Base-by-base conservation (phyloP, 2,113 vertebrate genomes). In the Leucosticte australis region DNA sequence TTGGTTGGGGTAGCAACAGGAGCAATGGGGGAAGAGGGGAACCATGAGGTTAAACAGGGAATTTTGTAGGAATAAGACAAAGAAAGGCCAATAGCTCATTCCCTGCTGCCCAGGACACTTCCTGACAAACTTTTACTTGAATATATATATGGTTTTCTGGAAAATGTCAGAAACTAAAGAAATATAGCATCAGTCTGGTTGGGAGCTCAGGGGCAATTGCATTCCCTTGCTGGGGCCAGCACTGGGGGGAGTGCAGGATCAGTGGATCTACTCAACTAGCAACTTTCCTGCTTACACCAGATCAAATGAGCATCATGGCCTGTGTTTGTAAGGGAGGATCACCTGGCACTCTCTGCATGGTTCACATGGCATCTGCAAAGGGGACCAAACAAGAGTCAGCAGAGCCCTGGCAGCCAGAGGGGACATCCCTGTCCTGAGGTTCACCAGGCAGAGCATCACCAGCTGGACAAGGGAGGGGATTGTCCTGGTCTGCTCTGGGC, bases 281-380 rank as follows among this genome's bases (percentile, higher is more conserved):
- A 56, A 15, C 21, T 76, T 63, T 81, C 44, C 39, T 10, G 1
- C 17, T 46, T 23, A 33, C 10, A 37, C 3, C 47, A 41, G 41
- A 19, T 39, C 24, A 84, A 13, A 31, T 4, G 8, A 63, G 7
- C 9, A 5, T 17, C 64, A 41, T 0, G 0, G 49, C 7, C 13
- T 22, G 4, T 7, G 10, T 46, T 90, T 74, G 46, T 31, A 76
- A 62, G 63, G 37, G 30, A 69, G 22, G 60, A 46, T 9, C 16
- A 23, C 0, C 0, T 35, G 56, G 3, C 22, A 10, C 22, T 27
- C 44, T 44, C 37, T 53, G n/a, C n/a, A 6, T 26, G 13, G 16
- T 50, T 35, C 23, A n/a, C 0, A 0, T 42, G 42, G 24, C 59
- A 50, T 18, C 59, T 74, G 31, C 27, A 31, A 19, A 59, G 8